phyloP scores from a whole-genome alignment of 2,113 vertebrate species.

The Atractosteus spatula region DNA sequence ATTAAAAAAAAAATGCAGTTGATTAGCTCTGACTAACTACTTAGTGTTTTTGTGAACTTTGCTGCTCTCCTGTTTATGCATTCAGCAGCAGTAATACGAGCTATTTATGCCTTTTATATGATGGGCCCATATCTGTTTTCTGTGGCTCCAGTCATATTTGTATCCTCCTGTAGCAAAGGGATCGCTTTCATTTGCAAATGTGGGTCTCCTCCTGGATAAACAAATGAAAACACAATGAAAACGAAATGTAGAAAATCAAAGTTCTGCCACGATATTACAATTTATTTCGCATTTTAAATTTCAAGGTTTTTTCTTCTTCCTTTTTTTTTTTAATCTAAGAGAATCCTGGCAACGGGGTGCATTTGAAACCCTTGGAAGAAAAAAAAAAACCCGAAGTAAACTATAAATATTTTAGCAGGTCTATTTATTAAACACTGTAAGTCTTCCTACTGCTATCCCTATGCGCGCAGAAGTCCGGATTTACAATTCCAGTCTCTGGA shows the following conservation, averaged over 20 bases:
- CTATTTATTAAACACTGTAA: no score
- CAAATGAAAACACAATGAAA: constrained; percentile 4
- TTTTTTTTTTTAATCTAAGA: no score
- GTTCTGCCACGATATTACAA: constrained; percentile 7
- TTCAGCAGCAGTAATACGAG: constrained; percentile 19
- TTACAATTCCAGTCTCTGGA: no score
- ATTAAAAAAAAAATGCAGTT: neutral
- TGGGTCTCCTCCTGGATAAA: constrained; percentile 22
- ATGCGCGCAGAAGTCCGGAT: no score
- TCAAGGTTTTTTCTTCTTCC: no score
- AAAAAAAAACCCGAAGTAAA: no score
- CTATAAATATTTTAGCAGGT: no score
- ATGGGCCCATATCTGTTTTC: neutral
- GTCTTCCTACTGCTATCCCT: no score
- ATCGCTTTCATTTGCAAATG: constrained; percentile 25
- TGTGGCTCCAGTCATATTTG: neutral
- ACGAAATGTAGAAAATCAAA: constrained; percentile 26
- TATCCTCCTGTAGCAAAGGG: neutral
- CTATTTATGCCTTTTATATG: constrained; percentile 26
- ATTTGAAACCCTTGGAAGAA: no score
- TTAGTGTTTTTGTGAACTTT: neutral
- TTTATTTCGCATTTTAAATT: constrained; percentile 7
- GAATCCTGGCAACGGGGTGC: no score
- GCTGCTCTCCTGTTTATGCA: constrained; percentile 20
- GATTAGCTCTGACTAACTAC: constrained; percentile 14